Conservation (phyloP, 2,797 vertebrate species). For the Rhyacichthys aspro region DNA sequence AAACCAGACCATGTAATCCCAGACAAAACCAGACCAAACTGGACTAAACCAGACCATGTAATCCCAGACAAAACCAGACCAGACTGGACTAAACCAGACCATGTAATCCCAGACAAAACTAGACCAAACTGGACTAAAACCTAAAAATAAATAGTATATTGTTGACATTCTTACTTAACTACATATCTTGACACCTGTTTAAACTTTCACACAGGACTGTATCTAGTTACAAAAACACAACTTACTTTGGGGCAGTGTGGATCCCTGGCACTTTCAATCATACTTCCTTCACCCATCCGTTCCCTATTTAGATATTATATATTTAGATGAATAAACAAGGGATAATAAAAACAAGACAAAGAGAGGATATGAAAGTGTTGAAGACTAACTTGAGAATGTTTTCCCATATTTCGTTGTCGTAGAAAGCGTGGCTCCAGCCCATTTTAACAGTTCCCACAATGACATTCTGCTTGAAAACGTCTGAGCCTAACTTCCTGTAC, state of each 20-base stretch:
- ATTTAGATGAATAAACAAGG: background rate
- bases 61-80: too few relatives aligned
- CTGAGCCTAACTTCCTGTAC: slow-evolving; percentile 92
- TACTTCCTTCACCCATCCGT: slow-evolving; percentile 88
- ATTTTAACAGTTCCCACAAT: slow-evolving; percentile 97
- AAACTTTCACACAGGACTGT: too few relatives aligned
- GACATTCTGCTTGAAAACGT: slow-evolving; percentile 97
- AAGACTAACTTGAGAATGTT: slow-evolving; percentile 92
- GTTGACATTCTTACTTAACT: too few relatives aligned
- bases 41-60: too few relatives aligned
- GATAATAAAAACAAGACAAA: background rate
- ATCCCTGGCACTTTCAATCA: slow-evolving; percentile 94
- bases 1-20: too few relatives aligned
- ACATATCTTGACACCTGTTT: too few relatives aligned
- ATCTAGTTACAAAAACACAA: background rate
- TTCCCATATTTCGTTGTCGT: slow-evolving; percentile 96
- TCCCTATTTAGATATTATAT: slow-evolving; percentile 83
- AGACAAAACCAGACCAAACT: too few relatives aligned
- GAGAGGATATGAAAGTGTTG: background rate
- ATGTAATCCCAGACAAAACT: too few relatives aligned
- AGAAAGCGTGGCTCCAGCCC: slow-evolving; percentile 98
- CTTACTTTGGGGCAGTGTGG: slow-evolving; percentile 91
- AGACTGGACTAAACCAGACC: too few relatives aligned
- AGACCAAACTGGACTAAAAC: background rate
- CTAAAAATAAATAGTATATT: too few relatives aligned